These are phyloP conservation scores for Stegodyphus dumicola DNA, from an alignment of 1,140 invertebrate species.

Conservation along the genomic window DNA sequence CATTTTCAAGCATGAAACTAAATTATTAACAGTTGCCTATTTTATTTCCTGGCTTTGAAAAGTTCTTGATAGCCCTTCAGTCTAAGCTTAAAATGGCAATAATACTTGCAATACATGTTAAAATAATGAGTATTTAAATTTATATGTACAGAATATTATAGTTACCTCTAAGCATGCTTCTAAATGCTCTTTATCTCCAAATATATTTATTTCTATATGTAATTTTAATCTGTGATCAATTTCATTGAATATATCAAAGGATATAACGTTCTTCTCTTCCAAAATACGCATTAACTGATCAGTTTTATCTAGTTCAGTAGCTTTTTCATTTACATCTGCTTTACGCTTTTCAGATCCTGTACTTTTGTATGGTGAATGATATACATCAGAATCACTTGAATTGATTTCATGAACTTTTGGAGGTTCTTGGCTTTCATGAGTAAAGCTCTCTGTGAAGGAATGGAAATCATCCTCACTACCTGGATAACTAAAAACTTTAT, in stretches of 20 bases:
- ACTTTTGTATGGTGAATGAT: conserved; percentile 21
- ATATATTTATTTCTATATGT: conserved; percentile 66
- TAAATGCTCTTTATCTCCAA: conserved; percentile 65
- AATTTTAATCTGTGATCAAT: conserved; percentile 66
- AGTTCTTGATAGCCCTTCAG: no score
- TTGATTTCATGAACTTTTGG: neutral
- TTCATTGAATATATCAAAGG: conserved; percentile 63
- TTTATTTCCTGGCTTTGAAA: no score
- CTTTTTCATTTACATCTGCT: neutral
- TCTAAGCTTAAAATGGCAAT: no score
- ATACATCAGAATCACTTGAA: conserved; percentile 38
- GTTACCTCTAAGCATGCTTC: conserved; percentile 65
- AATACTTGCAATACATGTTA: no score
- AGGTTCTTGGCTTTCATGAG: neutral
- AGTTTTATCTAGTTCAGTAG: conserved; percentile 17
- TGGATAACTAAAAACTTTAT: neutral
- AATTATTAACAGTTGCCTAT: no score
- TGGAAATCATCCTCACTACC: conserved; percentile 3
- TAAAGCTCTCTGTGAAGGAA: conserved; percentile 11
- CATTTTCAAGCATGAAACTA: no score
- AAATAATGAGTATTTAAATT: no score
- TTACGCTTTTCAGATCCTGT: neutral
- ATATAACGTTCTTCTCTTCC: conserved; percentile 24
- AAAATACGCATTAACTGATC: conserved; percentile 7
- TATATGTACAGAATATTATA: no score